Percentiles rank a stretch among this genome's conserved stretches.
Evolutionary conservation across 2,113 vertebrate species (phyloP).

Genomic region (Panurus biarmicus): DNA sequence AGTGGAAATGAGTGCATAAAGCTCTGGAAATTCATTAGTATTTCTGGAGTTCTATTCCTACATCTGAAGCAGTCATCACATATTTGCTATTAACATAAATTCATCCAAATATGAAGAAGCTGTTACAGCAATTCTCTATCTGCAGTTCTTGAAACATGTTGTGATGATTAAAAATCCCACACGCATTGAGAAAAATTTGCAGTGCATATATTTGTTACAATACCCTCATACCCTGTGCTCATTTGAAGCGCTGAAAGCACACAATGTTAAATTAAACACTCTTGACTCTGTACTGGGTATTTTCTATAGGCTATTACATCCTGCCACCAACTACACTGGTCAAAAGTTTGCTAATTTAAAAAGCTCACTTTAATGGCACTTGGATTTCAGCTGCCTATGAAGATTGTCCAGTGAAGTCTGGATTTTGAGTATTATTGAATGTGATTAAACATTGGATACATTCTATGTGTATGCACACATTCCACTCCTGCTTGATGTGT

Average conservation of each 20-base stretch:
- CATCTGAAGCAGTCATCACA: neutral
- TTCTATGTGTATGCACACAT: neutral
- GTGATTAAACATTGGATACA: neutral
- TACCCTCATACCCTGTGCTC: neutral
- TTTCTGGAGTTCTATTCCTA: slow-evolving; percentile 1
- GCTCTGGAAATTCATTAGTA: neutral
- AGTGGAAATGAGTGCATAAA: neutral
- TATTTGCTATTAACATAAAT: slow-evolving; percentile 9
- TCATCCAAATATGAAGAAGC: neutral
- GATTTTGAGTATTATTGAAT: neutral
- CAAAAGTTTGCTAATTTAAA: neutral
- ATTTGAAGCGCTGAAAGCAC: neutral
- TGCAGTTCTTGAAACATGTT: neutral
- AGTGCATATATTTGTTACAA: neutral
- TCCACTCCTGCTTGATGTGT: neutral
- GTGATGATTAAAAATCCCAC: neutral
- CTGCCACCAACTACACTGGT: neutral
- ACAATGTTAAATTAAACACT: neutral
- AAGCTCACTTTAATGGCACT: neutral
- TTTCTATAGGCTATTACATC: neutral
- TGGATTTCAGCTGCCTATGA: neutral
- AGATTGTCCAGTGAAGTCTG: neutral
- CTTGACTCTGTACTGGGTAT: neutral
- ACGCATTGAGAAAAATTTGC: neutral
- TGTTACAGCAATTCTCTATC: slow-evolving; percentile 3